Conservation (phyloP, 2,888 invertebrate species). For the Eueremaeus valkanovi region DNA sequence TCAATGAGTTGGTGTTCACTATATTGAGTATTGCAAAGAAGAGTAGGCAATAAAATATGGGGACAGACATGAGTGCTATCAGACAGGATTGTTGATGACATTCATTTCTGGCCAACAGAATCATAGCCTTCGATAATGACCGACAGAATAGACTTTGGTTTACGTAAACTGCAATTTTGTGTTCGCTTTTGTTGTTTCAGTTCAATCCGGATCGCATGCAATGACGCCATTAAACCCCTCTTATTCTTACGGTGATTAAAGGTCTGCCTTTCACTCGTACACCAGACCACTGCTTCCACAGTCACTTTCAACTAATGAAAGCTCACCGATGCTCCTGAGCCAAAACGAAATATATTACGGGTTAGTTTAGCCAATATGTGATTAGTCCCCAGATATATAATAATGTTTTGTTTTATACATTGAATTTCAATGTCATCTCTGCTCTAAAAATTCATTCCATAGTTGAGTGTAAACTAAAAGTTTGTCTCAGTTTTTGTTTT, state of each 20-base stretch:
- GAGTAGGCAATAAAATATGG: conserved; percentile 1
- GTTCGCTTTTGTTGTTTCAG: conserved; percentile 8
- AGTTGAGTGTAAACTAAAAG: not conserved
- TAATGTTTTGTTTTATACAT: not conserved
- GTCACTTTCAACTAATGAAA: conserved; percentile 8
- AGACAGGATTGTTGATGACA: conserved; percentile 11
- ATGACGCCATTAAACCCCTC: conserved; percentile 28
- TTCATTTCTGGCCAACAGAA: conserved; percentile 12
- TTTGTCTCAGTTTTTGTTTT: not conserved
- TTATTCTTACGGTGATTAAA: conserved; percentile 28
- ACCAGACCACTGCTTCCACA: not conserved
- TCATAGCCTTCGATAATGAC: conserved; percentile 18
- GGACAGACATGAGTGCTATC: not conserved
- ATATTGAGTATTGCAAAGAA: not conserved
- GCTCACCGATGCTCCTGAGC: not conserved
- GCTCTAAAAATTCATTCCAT: not conserved
- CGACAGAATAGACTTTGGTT: not conserved
- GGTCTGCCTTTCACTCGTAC: not conserved
- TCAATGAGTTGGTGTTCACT: not conserved
- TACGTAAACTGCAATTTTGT: conserved; percentile 29
- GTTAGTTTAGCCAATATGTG: not conserved
- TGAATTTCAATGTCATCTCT: not conserved
- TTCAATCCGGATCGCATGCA: conserved; percentile 17
- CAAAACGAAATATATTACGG: not conserved
- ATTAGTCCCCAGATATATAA: not conserved